Conservation (phyloP, 2,113 vertebrate genomes). For the Hepsetus odoe region DNA sequence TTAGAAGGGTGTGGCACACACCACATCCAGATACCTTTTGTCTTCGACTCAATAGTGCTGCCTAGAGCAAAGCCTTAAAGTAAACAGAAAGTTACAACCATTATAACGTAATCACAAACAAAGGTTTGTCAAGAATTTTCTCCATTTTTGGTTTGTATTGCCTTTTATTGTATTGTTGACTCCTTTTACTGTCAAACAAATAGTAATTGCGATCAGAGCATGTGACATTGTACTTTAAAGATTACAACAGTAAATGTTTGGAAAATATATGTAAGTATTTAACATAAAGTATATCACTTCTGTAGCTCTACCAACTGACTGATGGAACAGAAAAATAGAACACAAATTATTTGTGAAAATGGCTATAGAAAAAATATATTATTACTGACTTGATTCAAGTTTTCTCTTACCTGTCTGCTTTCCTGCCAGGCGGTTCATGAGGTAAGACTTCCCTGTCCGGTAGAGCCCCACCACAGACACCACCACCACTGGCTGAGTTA, state of each 20-base stretch:
- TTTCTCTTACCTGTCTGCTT: conserved; percentile 43
- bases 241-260: no score
- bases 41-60: conserved; percentile 69
- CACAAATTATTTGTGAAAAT: no score
- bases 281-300: no score
- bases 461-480: conserved; percentile 58
- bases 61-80: conserved; percentile 50
- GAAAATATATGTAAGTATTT: no score
- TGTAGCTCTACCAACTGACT: no score
- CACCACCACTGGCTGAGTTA: conserved; percentile 53
- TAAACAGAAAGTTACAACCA: conserved; percentile 2
- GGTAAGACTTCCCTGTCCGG: conserved; percentile 62
- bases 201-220: no score
- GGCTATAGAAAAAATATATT: no score
- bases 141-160: background rate
- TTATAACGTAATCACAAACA: background rate
- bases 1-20: conserved; percentile 58
- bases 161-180: no score
- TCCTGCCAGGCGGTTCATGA: conserved; percentile 57
- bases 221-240: no score
- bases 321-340: no score
- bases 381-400: no score
- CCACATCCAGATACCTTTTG: conserved; percentile 68
- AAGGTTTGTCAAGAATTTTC: background rate
- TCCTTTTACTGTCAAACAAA: no score